A percentile compares a stretch with the other conserved stretches of the same genome.
These are phyloP conservation scores for Hybognathus amarus DNA, from an alignment of 2,797 vertebrate species.

Conservation along the genomic window DNA sequence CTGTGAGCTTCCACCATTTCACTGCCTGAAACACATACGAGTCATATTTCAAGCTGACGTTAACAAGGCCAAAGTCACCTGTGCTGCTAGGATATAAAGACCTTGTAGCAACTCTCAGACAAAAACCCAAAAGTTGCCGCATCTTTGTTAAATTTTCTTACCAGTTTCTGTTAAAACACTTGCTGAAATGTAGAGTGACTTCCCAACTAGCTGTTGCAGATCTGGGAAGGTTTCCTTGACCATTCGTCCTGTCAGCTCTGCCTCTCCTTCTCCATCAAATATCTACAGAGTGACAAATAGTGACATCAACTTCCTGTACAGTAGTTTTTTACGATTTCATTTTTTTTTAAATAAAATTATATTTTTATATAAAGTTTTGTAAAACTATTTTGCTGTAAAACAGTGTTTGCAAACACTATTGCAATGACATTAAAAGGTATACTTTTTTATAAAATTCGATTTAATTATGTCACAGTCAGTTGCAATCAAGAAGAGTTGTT, in stretches of 20 bases:
- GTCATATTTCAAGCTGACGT: conserved; percentile 50
- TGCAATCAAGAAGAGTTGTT: background rate
- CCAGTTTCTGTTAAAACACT: conserved; percentile 81
- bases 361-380: background rate
- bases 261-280: conserved; percentile 63
- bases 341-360: background rate
- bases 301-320: background rate
- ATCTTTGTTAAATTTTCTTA: conserved; percentile 56
- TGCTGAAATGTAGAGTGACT: conserved; percentile 33
- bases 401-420: background rate
- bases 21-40: conserved; percentile 47
- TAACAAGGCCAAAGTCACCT: background rate
- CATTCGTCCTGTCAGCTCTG: conserved; percentile 58
- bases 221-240: conserved; percentile 65
- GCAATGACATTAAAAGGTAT: no score
- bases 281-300: conserved; percentile 69
- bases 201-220: conserved; percentile 37
- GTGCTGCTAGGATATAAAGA: background rate
- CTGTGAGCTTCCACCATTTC: conserved; percentile 68
- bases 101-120: background rate
- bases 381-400: background rate
- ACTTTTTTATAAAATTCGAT: no score
- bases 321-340: no score
- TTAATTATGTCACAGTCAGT: background rate
- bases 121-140: background rate